Base-by-base conservation (phyloP, 2,797 vertebrate genomes). In the Gephyroberyx darwinii region DNA sequence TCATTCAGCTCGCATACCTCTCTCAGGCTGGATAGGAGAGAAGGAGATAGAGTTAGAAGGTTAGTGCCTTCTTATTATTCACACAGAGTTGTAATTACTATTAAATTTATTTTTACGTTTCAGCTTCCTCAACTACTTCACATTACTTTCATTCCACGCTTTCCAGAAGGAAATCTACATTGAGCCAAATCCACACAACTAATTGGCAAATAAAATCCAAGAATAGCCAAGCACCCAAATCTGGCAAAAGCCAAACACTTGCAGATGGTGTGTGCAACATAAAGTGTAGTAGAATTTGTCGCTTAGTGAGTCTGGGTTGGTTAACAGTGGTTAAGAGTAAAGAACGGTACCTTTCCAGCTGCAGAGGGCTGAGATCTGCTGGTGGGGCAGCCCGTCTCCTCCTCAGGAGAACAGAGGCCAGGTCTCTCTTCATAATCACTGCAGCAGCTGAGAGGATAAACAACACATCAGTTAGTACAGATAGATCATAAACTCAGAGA, bases 1-100 rank as follows among this genome's bases (percentile, higher is more conserved):
- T 84, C 17, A 7, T 95, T 94, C 73, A 88, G 69, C 70, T 96
- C 96, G 61, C 96, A 97, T 37, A 93, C 94, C 76, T 97, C 96
- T 0, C 81, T 91, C 86, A 95, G 85, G 53, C 94, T 95, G 82
- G 33, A 58, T 33, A 35, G 76, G 13, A 61, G 13, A 65, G 17
- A 19, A 59, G 51, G 9, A 74, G 30, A 63, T 0, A 4, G 17
- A 8, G 7, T 80, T 19, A 79, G 48, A 61, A n/a, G 7, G 17
- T 0, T 10, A 63, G 5, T 37, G 16, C 35, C 2, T 37, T 31
- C 8, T 39, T 8, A 39, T 35, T 35, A 47, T 35, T 35, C 16
- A 57, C 31, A 19, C 33, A 31, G 26, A 5, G 33, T 35, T 35
- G 6, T 35, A 26, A 26, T 26, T 26, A 26, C 26, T 26, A 26